Conservation (phyloP, 1,140 invertebrate species). For the Tetranychus cinnabarinus region DNA sequence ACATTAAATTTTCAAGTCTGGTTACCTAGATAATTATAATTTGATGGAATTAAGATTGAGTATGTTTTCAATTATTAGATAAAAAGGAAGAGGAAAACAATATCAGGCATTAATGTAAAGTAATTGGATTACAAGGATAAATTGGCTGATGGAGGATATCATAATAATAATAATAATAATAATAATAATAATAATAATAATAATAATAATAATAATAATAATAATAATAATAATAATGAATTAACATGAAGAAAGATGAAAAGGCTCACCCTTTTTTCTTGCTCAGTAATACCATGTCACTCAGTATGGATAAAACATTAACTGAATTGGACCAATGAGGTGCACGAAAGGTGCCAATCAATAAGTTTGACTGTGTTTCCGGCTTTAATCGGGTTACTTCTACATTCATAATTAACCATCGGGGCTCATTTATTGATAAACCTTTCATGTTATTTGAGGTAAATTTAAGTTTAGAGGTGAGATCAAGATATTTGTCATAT, state of each 20-base stretch:
- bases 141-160: not conserved
- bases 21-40: too few relatives aligned
- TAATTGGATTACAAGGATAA: not conserved
- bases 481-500: conserved; percentile 1
- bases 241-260: not conserved
- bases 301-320: conserved; percentile 64
- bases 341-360: conserved; percentile 43
- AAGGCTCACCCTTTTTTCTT: conserved; percentile 36
- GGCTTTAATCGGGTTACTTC: conserved; percentile 49
- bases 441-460: conserved; percentile 21
- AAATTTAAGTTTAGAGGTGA: not conserved
- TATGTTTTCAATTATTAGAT: too few relatives aligned
- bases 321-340: conserved; percentile 32
- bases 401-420: conserved; percentile 61
- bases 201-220: not conserved
- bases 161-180: not conserved
- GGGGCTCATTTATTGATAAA: conserved; percentile 40
- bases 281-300: conserved; percentile 66
- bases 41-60: too few relatives aligned
- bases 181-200: not conserved
- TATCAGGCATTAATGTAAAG: too few relatives aligned
- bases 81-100: too few relatives aligned
- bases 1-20: too few relatives aligned
- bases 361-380: conserved; percentile 34
- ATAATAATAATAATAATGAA: not conserved